Evolutionary conservation across 2,797 vertebrate genomes (phyloP).

Genomic region (Limosa lapponica): DNA sequence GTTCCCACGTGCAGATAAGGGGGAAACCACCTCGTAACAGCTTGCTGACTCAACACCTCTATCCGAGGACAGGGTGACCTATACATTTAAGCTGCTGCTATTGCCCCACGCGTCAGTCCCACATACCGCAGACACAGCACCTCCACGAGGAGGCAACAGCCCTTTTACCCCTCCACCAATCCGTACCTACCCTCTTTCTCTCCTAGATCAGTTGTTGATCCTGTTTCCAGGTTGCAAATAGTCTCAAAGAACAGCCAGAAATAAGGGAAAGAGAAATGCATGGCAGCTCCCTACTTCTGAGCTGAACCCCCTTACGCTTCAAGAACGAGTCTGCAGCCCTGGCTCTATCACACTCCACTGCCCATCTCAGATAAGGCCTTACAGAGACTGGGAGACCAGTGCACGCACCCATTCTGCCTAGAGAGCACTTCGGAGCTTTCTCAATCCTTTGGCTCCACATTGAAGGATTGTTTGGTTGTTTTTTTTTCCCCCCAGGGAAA

Average conservation of each 20-base stretch:
- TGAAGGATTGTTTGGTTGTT: background rate
- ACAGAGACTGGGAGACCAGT: background rate
- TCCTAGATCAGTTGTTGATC: background rate
- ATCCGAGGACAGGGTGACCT: background rate
- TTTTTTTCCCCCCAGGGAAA: no score
- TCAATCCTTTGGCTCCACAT: background rate
- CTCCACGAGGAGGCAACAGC: background rate
- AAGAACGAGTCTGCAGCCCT: background rate
- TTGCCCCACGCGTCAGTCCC: background rate
- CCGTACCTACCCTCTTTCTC: background rate
- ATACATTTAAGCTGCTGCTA: background rate
- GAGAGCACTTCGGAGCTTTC: background rate
- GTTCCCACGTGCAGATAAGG: background rate
- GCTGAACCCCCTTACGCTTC: background rate
- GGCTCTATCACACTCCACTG: no score
- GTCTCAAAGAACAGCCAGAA: background rate
- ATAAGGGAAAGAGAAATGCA: background rate
- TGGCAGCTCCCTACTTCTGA: background rate
- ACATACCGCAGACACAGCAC: accelerated
- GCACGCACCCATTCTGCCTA: no score
- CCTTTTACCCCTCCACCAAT: background rate
- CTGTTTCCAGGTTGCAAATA: background rate
- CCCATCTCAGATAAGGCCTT: background rate
- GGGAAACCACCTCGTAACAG: accelerated
- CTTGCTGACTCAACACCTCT: background rate